Evolutionary conservation across 2,888 invertebrate species (phyloP).

Genomic region (Reticulitermes lucifugus): DNA sequence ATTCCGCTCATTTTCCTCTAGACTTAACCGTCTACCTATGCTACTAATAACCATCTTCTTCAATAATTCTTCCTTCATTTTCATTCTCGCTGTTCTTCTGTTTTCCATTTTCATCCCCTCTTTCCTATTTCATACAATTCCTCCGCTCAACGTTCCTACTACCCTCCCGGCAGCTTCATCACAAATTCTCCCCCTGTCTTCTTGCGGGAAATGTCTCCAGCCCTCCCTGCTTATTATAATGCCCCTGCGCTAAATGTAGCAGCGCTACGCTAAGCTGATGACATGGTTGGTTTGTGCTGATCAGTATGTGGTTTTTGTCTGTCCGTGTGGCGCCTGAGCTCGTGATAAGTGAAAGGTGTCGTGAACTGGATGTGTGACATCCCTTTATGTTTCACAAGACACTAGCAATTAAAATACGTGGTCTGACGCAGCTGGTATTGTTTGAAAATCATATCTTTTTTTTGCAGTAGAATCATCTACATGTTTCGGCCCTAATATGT

Average conservation of each 20-base stretch:
- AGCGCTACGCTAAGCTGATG: not conserved
- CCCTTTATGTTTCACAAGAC: no score
- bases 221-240: conserved; percentile 11
- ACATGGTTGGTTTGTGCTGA: not conserved
- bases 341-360: not conserved
- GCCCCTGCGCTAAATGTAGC: not conserved
- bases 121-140: conserved; percentile 7
- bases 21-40: conserved; percentile 24
- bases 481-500: no score
- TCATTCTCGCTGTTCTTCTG: not conserved
- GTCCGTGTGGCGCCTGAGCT: not conserved
- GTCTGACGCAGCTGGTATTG: no score
- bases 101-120: not conserved
- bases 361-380: no score
- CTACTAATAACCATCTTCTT: conserved; percentile 20
- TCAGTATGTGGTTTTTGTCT: not conserved
- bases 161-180: not conserved
- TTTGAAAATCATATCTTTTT: no score
- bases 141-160: not conserved
- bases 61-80: not conserved
- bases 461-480: no score
- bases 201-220: not conserved
- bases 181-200: not conserved
- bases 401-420: no score
- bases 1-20: conserved; percentile 17